These are phyloP conservation scores for Nesogale talazaci DNA, from an alignment of 2,113 vertebrate species.

Conservation along the genomic window DNA sequence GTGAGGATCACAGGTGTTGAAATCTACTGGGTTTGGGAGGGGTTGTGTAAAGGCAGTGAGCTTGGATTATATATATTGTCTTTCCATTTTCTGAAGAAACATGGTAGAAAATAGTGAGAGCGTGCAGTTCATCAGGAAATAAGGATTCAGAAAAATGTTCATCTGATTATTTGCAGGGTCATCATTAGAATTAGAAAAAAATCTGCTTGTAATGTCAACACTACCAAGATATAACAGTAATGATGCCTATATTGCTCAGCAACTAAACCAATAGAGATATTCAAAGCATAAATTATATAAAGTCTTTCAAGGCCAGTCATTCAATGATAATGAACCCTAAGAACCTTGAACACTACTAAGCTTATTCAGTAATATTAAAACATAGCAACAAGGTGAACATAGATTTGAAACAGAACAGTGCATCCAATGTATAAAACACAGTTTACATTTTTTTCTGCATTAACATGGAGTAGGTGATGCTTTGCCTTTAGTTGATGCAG, in stretches of 20 bases:
- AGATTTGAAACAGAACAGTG: conserved; percentile 10
- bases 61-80: background rate
- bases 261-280: background rate
- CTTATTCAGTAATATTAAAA: conserved; percentile 37
- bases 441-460: background rate
- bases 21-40: background rate
- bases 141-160: background rate
- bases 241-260: background rate
- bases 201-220: no score
- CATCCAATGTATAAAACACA: background rate
- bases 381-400: background rate
- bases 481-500: background rate
- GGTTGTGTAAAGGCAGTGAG: background rate
- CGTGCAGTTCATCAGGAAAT: background rate
- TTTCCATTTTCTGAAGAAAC: conserved; percentile 32
- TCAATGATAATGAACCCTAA: background rate
- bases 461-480: background rate
- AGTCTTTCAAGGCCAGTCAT: background rate
- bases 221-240: background rate
- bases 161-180: no score
- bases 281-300: conserved; percentile 40
- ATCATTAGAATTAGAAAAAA: no score
- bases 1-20: background rate
- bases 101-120: background rate
- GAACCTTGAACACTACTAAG: background rate